A percentile compares a stretch with the other conserved stretches of the same genome.
Conservation (phyloP, 2,888 invertebrate species). For the Pammene aurita region DNA sequence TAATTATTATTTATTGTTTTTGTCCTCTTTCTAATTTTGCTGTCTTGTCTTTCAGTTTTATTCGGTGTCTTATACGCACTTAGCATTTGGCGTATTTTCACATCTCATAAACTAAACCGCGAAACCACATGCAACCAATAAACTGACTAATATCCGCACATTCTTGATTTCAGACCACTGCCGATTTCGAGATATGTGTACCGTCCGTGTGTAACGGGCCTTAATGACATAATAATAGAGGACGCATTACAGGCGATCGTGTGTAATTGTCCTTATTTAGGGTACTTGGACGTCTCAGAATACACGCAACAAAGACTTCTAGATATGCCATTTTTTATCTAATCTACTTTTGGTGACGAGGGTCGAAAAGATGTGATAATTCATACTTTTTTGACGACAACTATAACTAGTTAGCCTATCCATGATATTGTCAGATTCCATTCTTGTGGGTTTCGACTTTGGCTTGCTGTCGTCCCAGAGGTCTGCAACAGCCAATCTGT, state of each 20-base stretch:
- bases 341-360: background rate
- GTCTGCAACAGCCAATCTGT: no score
- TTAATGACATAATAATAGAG: conserved; percentile 70
- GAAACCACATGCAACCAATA: conserved; percentile 40
- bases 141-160: conserved; percentile 50
- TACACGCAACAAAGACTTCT: conserved; percentile 8
- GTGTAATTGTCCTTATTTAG: conserved; percentile 64
- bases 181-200: conserved; percentile 55
- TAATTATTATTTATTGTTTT: no score
- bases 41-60: no score
- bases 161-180: conserved; percentile 55
- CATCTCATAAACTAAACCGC: conserved; percentile 6
- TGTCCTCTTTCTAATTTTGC: no score
- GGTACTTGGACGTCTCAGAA: conserved; percentile 44
- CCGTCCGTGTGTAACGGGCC: conserved; percentile 60
- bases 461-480: no score
- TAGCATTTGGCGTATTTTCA: no score
- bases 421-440: no score
- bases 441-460: no score
- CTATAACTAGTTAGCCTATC: no score
- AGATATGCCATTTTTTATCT: conserved; percentile 25
- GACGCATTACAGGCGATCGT: conserved; percentile 57
- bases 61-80: no score
- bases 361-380: background rate
- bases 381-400: no score